A percentile compares a stretch with the other conserved stretches of the same genome.
Evolutionary conservation across 2,113 vertebrate genomes (phyloP).

Genomic region (Peucedramus taeniatus): DNA sequence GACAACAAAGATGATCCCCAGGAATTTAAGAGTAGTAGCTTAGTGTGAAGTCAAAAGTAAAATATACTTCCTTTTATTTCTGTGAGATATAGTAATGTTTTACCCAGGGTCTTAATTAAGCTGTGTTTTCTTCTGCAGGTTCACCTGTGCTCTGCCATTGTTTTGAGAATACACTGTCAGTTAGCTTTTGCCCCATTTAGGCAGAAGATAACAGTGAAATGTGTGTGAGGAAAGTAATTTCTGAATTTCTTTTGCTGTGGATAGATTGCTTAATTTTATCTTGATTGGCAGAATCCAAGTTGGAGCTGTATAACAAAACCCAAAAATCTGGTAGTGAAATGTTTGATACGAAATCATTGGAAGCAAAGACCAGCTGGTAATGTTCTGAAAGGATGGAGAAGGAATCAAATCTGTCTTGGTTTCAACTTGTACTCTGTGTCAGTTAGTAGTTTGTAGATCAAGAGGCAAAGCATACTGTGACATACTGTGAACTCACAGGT

Average conservation of each 20-base stretch:
- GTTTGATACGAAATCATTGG: neutral
- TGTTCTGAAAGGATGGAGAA: neutral
- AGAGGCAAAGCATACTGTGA: neutral
- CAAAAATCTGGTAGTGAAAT: neutral
- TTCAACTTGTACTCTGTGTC: neutral
- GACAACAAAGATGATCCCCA: neutral
- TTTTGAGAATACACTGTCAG: neutral
- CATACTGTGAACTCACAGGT: neutral
- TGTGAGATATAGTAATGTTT: neutral
- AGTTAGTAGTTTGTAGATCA: neutral
- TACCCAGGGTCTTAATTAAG: neutral
- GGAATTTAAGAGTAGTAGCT: neutral
- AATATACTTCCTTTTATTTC: neutral
- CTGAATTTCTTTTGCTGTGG: neutral
- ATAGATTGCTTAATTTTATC: neutral
- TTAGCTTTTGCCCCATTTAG: neutral
- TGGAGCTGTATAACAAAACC: neutral
- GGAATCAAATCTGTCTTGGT: neutral
- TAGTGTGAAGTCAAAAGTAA: neutral
- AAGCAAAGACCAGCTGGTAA: neutral
- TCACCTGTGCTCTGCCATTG: neutral
- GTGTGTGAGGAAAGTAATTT: neutral
- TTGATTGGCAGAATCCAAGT: neutral
- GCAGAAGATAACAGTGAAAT: neutral
- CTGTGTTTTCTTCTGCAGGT: neutral